phyloP scores from a whole-genome alignment of 2,888 invertebrate species.

The Dasysyrphus tricinctus region DNA sequence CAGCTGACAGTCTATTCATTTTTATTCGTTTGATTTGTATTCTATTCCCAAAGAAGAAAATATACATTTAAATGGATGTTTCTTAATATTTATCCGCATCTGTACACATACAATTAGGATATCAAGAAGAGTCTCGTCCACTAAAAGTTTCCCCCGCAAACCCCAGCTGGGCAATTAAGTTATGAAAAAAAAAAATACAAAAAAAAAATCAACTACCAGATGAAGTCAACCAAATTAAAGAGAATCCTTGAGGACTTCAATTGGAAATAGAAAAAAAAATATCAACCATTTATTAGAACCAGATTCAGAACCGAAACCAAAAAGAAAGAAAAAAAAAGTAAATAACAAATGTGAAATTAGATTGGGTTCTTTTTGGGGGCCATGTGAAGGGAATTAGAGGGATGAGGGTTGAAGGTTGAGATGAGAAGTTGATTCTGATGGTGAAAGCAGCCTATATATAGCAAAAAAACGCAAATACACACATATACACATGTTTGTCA shows the following conservation, averaged over 20 bases:
- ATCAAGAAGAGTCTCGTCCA: not conserved
- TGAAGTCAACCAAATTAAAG: slow-evolving; percentile 58
- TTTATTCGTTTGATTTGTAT: not conserved
- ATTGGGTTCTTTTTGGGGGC: slow-evolving; percentile 1
- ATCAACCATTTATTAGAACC: slow-evolving; percentile 37
- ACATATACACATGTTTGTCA: slow-evolving; percentile 52
- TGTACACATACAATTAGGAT: slow-evolving; percentile 58
- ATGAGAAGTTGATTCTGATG: slow-evolving; percentile 12
- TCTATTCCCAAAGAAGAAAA: not conserved
- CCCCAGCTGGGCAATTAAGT: slow-evolving; percentile 57
- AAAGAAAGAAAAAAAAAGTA: slow-evolving; percentile 35
- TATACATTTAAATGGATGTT: slow-evolving; percentile 37
- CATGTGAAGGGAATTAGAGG: not conserved
- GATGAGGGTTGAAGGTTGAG: slow-evolving; percentile 3
- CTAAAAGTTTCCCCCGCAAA: not conserved
- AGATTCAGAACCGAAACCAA: not conserved
- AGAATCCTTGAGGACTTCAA: slow-evolving; percentile 35
- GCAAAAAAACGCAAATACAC: not conserved
- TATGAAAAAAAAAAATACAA: slow-evolving; percentile 56
- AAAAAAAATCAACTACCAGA: slow-evolving; percentile 43
- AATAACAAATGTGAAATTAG: slow-evolving; percentile 53
- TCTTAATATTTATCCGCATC: slow-evolving; percentile 60
- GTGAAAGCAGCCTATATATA: slow-evolving; percentile 1
- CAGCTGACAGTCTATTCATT: too few species aligned
- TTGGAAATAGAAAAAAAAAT: slow-evolving; percentile 7